These are phyloP conservation scores for Cephalopterus ornatus DNA, from an alignment of 2,113 vertebrate species.

Conservation along the genomic window DNA sequence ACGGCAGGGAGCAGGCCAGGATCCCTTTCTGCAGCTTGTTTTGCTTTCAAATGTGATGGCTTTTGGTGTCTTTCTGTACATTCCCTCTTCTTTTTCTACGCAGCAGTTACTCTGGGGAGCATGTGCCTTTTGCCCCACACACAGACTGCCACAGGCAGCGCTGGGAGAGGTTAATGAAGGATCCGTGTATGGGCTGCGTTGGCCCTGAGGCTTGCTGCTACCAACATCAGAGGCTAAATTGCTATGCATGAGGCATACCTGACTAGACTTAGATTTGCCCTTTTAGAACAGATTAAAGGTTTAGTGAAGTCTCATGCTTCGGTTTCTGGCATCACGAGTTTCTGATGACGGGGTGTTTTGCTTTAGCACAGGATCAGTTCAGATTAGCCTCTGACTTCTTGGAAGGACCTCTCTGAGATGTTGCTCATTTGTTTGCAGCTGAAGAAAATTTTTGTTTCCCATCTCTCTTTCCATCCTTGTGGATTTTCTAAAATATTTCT, in stretches of 20 bases:
- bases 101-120: background rate
- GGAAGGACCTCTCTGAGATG: background rate
- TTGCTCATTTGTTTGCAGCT: background rate
- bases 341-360: background rate
- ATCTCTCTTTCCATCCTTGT: background rate
- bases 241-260: background rate
- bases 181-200: background rate
- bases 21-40: background rate
- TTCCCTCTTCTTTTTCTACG: background rate
- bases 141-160: rapidly evolving
- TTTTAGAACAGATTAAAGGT: conserved; percentile 34
- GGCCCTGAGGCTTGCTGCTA: background rate
- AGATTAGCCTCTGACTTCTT: background rate
- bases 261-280: background rate
- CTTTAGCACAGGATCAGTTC: background rate
- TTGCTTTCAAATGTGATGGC: background rate
- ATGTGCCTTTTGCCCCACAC: background rate
- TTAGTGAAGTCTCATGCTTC: conserved; percentile 2
- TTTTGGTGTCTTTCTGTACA: background rate
- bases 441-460: background rate
- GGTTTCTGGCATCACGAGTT: background rate
- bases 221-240: background rate
- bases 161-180: background rate
- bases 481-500: background rate
- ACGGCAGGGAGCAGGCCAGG: background rate